Evolutionary conservation across 2,888 invertebrate species (phyloP), one percentile per base, ranked within the genome.

Genomic region (Aporophyla nigra): DNA sequence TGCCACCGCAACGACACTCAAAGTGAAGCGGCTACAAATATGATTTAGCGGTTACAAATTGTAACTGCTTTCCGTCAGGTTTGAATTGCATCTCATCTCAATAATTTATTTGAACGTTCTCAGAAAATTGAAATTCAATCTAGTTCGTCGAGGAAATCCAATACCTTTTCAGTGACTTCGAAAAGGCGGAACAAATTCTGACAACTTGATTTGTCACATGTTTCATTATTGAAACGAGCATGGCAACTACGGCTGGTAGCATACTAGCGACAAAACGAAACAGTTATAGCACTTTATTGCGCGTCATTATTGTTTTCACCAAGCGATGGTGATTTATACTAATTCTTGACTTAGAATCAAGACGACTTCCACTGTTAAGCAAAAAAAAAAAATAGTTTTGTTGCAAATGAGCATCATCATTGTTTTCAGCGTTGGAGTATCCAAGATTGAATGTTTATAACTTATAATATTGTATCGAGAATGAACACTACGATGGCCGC

Each of bases 41-140:
- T 51, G 54, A 43, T 76, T 76, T 51, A 7, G 10, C 2, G 33
- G 33, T 33, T 33, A 51, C 40, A 76, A 68, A 51, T n/a, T 54
- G 49, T 68, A 61, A 67, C 67, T n/a, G 53, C 24, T 68, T 51
- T 10, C 51, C 14, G 46, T 65, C 43, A 24, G 21, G 6, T 74
- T 76, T 33, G 58, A 71, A 78, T 73, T 65, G n/a, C 40, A 68
- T 68, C 58, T 78, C 46, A 56, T 56, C 24, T 68, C 58, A 68
- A 68, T 65, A 66, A 54, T 21, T 33, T 63, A 63, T 59, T 63
- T 59, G 33, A 68, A 53, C 24, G n/a, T 21, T 46, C 69, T 40
- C 46, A 40, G n/a, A 49, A 12, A 65, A 72, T 65, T 69, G 7
- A 33, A 72, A 78, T 78, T 59, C 40, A 65, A 69, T 69, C n/a